Percentiles rank a stretch among this genome's conserved stretches.
Conservation (phyloP, 2,113 vertebrate species). For the Mus spicilegus region DNA sequence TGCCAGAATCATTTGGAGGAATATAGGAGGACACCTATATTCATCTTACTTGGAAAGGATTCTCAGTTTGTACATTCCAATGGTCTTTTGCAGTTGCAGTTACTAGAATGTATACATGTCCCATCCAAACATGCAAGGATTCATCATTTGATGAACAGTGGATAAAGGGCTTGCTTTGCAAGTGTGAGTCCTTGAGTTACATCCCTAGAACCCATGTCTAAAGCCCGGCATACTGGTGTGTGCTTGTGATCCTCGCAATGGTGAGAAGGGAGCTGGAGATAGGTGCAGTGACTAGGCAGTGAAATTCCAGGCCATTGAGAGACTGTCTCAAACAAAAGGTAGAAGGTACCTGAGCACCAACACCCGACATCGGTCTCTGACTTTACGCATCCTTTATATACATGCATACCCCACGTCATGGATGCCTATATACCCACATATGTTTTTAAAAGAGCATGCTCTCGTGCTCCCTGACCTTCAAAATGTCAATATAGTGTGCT, state of each 20-base stretch:
- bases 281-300: neutral
- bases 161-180: neutral
- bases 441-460: neutral
- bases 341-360: neutral
- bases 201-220: neutral
- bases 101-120: neutral
- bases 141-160: neutral
- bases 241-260: neutral
- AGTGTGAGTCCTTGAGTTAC: neutral
- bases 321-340: neutral
- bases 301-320: neutral
- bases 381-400: neutral
- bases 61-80: constrained; percentile 50
- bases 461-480: neutral
- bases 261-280: neutral
- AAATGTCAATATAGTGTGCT: neutral
- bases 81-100: neutral
- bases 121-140: neutral
- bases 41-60: constrained; percentile 64
- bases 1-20: constrained; percentile 63
- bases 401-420: neutral
- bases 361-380: neutral
- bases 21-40: neutral
- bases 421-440: neutral
- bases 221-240: neutral